Evolutionary conservation across 2,888 invertebrate genomes (phyloP), one percentile per base, ranked within the genome.

Genomic region (Pterostichus niger): DNA sequence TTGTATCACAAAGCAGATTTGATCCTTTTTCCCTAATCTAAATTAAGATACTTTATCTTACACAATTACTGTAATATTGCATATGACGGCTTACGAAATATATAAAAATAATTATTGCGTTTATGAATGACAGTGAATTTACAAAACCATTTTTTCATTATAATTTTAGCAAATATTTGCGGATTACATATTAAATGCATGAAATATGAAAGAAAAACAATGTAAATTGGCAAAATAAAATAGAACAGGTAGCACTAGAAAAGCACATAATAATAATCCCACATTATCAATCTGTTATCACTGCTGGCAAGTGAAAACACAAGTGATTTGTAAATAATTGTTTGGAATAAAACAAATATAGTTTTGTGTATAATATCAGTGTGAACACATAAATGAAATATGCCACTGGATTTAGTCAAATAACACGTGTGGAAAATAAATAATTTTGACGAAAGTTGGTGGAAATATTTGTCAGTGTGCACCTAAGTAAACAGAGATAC

Each of bases 251-350:
- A 75, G 33, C 52, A 46, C 2, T 52, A 31, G 52, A 49, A 73
- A 56, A 77, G 15, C 15, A n/a, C 75, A 75, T 75, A 75, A 49
- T 75, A 75, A 75, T 75, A 75, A 75, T 75, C 33, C 56, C 7
- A 31, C 75, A 59, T 82, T 75, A 75, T 82, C 81, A 71, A 84
- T 85, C 77, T 88, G 87, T 89, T 89, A 89, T 89, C 89, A 40
- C n/a, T 87, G 84, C 84, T 86, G 86, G 87, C 88, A 88, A 88
- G 87, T 89, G 88, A 88, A 88, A 86, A 85, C 87, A 89, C 86
- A 87, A 90, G 90, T 90, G 90, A 90, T 89, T 89, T 89, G 90
- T 89, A 88, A 90, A 90, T 89, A 90, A 89, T 90, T 89, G 88
- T 88, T 87, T 87, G 87, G 88, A 88, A 88, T 88, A 87, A 87